Percentiles rank a stretch among this genome's conserved stretches.
Evolutionary conservation across 2,113 vertebrate species (phyloP).

Genomic region (Gadus macrocephalus): DNA sequence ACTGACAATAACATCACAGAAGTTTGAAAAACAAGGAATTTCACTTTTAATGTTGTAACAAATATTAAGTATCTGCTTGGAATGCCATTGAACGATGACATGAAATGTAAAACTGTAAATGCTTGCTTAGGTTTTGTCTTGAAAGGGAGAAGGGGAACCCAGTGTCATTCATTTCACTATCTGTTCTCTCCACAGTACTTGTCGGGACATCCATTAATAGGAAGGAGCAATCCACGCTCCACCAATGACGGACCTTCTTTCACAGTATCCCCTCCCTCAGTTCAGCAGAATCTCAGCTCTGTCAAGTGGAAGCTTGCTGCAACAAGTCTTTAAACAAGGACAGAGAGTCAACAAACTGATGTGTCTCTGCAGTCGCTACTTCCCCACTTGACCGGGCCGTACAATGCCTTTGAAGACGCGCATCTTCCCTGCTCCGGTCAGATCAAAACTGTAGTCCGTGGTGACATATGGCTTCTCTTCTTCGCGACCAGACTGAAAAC

Average conservation of each 20-base stretch:
- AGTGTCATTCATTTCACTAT: background rate
- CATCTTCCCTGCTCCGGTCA: conserved; percentile 82
- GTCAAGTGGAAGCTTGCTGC: conserved; percentile 29
- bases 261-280: conserved; percentile 1
- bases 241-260: background rate
- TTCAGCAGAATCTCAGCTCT: conserved; percentile 28
- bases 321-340: conserved; percentile 11
- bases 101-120: conserved; percentile 31
- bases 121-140: conserved; percentile 9
- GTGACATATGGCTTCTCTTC: conserved; percentile 86
- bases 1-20: conserved; percentile 20
- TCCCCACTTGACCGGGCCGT: conserved; percentile 47
- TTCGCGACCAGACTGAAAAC: conserved; percentile 72
- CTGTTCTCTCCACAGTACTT: background rate
- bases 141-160: background rate
- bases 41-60: conserved; percentile 47
- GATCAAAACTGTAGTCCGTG: conserved; percentile 81
- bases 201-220: background rate
- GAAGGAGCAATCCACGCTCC: background rate
- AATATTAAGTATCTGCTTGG: conserved; percentile 31
- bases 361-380: conserved; percentile 23
- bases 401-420: conserved; percentile 68
- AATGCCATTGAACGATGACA: conserved; percentile 42
- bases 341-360: conserved; percentile 14
- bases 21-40: conserved; percentile 17